Percentiles rank a stretch among this genome's conserved stretches.
These are phyloP conservation scores for Lacanobia wlatinum DNA, from an alignment of 2,888 invertebrate genomes.

Conservation along the genomic window DNA sequence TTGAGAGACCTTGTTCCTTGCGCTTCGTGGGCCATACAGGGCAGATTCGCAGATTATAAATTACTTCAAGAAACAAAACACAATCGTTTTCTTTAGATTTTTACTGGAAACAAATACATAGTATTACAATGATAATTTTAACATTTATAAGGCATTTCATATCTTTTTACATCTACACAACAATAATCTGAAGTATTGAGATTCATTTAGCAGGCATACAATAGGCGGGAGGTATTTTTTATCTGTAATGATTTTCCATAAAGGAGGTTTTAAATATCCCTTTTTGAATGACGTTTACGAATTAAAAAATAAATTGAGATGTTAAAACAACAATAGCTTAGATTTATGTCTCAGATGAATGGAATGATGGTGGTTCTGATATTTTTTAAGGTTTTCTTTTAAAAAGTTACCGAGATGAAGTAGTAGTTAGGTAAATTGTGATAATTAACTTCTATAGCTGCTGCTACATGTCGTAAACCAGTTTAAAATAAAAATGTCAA, in stretches of 20 bases:
- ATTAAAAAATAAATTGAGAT: not conserved
- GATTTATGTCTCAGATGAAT: slow-evolving; percentile 1
- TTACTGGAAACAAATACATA: slow-evolving; percentile 74
- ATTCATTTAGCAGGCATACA: slow-evolving; percentile 59
- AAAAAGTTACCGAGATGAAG: not conserved
- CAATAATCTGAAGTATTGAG: slow-evolving; percentile 52
- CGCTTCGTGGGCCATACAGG: too few species aligned
- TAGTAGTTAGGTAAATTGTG: not conserved
- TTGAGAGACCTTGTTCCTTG: too few species aligned
- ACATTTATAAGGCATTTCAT: slow-evolving; percentile 75
- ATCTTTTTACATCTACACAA: slow-evolving; percentile 61
- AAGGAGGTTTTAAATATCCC: not conserved
- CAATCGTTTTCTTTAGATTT: slow-evolving; percentile 26
- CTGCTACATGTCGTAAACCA: slow-evolving; percentile 34
- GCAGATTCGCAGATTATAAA: too few species aligned
- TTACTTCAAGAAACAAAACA: slow-evolving; percentile 27
- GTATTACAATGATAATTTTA: slow-evolving; percentile 73
- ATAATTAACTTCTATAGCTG: slow-evolving; percentile 3
- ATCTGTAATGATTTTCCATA: slow-evolving; percentile 9
- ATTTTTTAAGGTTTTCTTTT: not conserved
- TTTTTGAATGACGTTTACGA: not conserved
- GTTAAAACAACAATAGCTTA: slow-evolving; percentile 2
- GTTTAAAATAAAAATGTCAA: slow-evolving; percentile 40
- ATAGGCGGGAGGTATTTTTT: slow-evolving; percentile 54
- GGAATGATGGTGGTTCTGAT: slow-evolving; percentile 1